Conservation (phyloP, 2,797 vertebrate genomes). For the Carduelis carduelis region DNA sequence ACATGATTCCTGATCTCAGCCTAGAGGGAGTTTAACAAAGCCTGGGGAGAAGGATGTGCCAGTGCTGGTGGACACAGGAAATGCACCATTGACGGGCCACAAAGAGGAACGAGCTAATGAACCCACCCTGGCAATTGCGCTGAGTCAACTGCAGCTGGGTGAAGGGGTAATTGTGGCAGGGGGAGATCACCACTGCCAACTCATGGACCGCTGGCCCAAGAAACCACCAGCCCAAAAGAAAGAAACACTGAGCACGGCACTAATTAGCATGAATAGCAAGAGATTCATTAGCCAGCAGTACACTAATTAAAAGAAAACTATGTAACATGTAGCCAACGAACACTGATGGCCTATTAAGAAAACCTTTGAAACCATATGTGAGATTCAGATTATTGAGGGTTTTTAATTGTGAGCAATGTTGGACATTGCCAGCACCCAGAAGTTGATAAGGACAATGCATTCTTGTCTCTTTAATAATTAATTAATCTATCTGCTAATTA, state of each 20-base stretch:
- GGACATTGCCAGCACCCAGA: neutral
- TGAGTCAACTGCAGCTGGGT: neutral
- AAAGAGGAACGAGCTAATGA: neutral
- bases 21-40: neutral
- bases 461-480: neutral
- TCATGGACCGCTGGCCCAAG: neutral
- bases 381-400: neutral
- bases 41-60: neutral
- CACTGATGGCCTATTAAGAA: neutral
- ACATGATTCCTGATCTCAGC: neutral
- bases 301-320: neutral
- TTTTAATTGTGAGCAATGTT: neutral
- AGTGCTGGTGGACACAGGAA: neutral
- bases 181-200: neutral
- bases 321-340: neutral
- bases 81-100: neutral
- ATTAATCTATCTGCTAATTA: constrained; percentile 36
- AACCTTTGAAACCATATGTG: neutral
- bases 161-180: neutral
- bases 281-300: neutral
- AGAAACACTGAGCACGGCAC: neutral
- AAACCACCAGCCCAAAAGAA: neutral
- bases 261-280: neutral
- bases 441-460: neutral
- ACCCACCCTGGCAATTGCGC: neutral